Evolutionary conservation across 1,140 invertebrate genomes (phyloP).

Genomic region (Papilio aristodemus): DNA sequence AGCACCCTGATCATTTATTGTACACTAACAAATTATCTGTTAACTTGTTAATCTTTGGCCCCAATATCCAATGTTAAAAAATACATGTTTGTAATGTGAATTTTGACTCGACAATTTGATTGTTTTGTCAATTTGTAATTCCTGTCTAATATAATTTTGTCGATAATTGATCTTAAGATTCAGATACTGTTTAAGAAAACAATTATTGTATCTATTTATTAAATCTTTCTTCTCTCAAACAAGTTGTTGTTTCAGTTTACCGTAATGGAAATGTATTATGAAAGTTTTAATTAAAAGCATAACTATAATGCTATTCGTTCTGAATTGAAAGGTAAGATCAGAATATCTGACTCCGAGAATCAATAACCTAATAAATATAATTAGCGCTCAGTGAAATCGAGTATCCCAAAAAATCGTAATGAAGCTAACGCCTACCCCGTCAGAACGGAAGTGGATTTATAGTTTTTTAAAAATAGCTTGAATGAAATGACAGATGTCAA

Average conservation of each 20-base stretch:
- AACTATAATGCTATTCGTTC: too few species aligned
- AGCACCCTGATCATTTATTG: neutral
- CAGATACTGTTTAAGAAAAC: slow-evolving; percentile 75
- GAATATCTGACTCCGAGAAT: too few species aligned
- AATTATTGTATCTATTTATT: slow-evolving; percentile 78
- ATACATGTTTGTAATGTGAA: slow-evolving; percentile 31
- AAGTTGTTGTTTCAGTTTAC: slow-evolving; percentile 43
- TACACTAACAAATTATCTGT: slow-evolving; percentile 13
- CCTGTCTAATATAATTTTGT: slow-evolving; percentile 55
- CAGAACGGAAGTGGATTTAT: too few species aligned
- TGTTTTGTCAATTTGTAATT: slow-evolving; percentile 69
- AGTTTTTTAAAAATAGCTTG: too few species aligned
- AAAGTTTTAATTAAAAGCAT: too few species aligned
- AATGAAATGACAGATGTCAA: too few species aligned
- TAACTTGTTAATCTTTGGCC: slow-evolving; percentile 10
- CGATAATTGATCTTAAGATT: slow-evolving; percentile 67
- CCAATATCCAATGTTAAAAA: neutral
- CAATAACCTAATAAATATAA: too few species aligned
- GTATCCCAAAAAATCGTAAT: too few species aligned
- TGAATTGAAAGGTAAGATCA: too few species aligned
- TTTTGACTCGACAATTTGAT: slow-evolving; percentile 48
- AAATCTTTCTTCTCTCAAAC: slow-evolving; percentile 77
- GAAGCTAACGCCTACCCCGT: too few species aligned
- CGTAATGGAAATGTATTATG: too few species aligned
- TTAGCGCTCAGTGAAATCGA: too few species aligned